These are phyloP conservation scores for Papilio polytes DNA, from an alignment of 1,140 invertebrate genomes.

Conservation along the genomic window DNA sequence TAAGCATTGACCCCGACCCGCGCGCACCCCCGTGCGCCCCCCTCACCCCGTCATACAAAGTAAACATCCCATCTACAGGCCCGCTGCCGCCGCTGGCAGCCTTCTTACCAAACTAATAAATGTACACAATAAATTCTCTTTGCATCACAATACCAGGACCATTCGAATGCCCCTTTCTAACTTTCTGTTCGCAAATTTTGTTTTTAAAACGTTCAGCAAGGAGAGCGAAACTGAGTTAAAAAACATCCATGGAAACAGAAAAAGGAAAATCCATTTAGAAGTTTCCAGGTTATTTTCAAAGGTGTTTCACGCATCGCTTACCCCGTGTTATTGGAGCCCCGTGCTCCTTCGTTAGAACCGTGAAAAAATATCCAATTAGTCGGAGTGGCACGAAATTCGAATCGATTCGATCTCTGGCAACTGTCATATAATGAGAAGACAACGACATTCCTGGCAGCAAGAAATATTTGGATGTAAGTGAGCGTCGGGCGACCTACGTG, in stretches of 20 bases:
- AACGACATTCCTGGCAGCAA: slow-evolving; percentile 63
- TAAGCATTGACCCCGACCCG: slow-evolving; percentile 53
- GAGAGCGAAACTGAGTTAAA: slow-evolving; percentile 30
- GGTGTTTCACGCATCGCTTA: slow-evolving; percentile 35
- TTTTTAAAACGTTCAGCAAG: slow-evolving; percentile 38
- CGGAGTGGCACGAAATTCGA: slow-evolving; percentile 60
- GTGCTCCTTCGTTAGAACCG: slow-evolving; percentile 55
- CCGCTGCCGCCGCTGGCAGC: slow-evolving; percentile 55
- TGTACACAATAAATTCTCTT: slow-evolving; percentile 71
- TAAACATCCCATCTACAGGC: slow-evolving; percentile 70
- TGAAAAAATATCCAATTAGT: slow-evolving; percentile 73
- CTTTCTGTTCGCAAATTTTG: slow-evolving; percentile 47
- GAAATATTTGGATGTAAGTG: slow-evolving; percentile 68
- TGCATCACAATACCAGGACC: slow-evolving; percentile 57
- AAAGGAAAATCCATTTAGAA: slow-evolving; percentile 37
- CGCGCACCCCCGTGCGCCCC: slow-evolving; percentile 51
- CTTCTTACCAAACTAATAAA: slow-evolving; percentile 75
- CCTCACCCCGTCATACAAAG: slow-evolving; percentile 57
- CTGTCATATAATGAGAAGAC: slow-evolving; percentile 70
- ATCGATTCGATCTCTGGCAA: slow-evolving; percentile 62
- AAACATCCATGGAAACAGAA: slow-evolving; percentile 24
- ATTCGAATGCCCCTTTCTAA: slow-evolving; percentile 54
- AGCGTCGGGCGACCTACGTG: slow-evolving; percentile 69
- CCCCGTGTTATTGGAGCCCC: slow-evolving; percentile 55
- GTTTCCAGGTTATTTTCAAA: slow-evolving; percentile 35